phyloP scores from a whole-genome alignment of 2,797 vertebrate species.

The Pagetopsis macropterus region DNA sequence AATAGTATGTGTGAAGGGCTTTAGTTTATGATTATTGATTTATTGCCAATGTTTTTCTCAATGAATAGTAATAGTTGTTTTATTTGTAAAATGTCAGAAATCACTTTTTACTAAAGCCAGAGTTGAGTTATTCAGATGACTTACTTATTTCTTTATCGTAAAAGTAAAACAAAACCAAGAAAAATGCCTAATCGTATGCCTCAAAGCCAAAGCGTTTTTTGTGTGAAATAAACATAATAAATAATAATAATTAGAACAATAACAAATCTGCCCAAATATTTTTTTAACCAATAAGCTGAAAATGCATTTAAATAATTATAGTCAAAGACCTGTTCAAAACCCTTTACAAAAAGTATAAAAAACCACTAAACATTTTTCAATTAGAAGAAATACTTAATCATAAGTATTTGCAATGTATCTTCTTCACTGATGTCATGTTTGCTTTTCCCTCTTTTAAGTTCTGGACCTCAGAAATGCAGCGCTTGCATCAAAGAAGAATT shows the following conservation, averaged over 20 bases:
- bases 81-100: not conserved
- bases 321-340: not conserved
- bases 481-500: conserved; percentile 95
- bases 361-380: not conserved
- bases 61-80: not conserved
- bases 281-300: too few species aligned
- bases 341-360: not conserved
- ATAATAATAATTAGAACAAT: too few species aligned
- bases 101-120: not conserved
- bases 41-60: not conserved
- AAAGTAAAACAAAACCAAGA: too few species aligned
- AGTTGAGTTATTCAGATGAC: not conserved
- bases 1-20: not conserved
- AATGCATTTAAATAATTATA: too few species aligned
- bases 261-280: too few species aligned
- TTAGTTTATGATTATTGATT: not conserved
- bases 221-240: too few species aligned
- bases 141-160: not conserved
- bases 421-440: conserved; percentile 1
- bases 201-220: too few species aligned
- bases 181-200: too few species aligned
- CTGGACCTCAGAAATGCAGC: conserved; percentile 94
- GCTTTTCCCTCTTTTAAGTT: conserved; percentile 73
- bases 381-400: not conserved
- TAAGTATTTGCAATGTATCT: not conserved